Evolutionary conservation across 2,888 invertebrate genomes (phyloP).

Genomic region (Nowickia ferox): DNA sequence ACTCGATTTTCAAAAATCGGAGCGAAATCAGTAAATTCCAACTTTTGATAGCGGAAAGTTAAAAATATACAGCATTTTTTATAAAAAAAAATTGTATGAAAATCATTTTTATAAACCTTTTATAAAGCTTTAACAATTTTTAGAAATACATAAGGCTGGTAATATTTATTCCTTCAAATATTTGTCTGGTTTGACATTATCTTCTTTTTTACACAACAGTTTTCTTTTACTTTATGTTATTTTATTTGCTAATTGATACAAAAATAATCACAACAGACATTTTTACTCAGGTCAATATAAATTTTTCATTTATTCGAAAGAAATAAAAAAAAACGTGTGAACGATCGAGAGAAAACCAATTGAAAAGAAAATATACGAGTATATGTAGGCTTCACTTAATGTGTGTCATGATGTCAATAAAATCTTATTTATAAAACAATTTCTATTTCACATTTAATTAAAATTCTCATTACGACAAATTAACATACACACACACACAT

Average conservation of each 20-base stretch:
- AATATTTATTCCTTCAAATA: too few species aligned
- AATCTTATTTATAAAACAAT: slow-evolving; percentile 65
- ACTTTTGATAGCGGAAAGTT: too few species aligned
- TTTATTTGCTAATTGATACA: neutral
- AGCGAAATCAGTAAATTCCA: too few species aligned
- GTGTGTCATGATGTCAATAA: slow-evolving; percentile 69
- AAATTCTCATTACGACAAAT: slow-evolving; percentile 53
- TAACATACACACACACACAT: neutral
- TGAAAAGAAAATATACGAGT: slow-evolving; percentile 24
- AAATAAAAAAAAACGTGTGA: slow-evolving; percentile 23
- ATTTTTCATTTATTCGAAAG: neutral
- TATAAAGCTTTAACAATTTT: too few species aligned
- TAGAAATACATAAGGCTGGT: too few species aligned
- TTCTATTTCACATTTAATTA: slow-evolving; percentile 65
- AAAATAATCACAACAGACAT: slow-evolving; percentile 23
- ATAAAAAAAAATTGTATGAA: too few species aligned
- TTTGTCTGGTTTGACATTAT: too few species aligned
- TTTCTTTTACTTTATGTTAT: neutral
- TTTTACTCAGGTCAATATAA: slow-evolving; percentile 35
- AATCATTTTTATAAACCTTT: too few species aligned
- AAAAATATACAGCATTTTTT: too few species aligned
- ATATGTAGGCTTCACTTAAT: slow-evolving; percentile 41
- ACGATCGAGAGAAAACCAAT: slow-evolving; percentile 25
- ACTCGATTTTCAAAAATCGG: too few species aligned
- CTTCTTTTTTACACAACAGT: neutral